These are phyloP conservation scores for Azorinus chamasolen DNA, from an alignment of 2,888 invertebrate species.

Conservation along the genomic window DNA sequence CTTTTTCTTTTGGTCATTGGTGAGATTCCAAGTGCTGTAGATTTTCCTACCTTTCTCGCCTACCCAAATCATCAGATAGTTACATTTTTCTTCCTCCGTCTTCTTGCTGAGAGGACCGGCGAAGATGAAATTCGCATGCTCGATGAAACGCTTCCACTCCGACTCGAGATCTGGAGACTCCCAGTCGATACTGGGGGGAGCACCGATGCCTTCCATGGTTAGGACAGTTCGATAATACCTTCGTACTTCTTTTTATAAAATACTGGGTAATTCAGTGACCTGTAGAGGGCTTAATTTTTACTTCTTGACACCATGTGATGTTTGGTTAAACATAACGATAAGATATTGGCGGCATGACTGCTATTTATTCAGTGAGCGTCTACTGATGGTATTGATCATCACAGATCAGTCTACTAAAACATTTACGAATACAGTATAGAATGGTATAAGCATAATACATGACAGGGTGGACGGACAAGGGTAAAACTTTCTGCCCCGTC, in stretches of 20 bases:
- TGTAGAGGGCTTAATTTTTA: too few species aligned
- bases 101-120: slow-evolving; percentile 9
- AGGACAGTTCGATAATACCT: slow-evolving; percentile 10
- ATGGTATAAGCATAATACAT: too few species aligned
- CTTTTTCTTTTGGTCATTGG: slow-evolving; percentile 4
- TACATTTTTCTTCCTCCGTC: slow-evolving; percentile 30
- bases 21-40: slow-evolving; percentile 26
- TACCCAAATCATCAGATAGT: slow-evolving; percentile 48
- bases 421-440: too few species aligned
- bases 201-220: slow-evolving; percentile 1
- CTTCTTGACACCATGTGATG: too few species aligned
- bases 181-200: slow-evolving; percentile 1
- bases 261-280: too few species aligned
- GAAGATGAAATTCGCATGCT: slow-evolving; percentile 17
- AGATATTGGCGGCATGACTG: too few species aligned
- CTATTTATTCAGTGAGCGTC: too few species aligned
- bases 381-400: too few species aligned
- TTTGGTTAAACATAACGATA: too few species aligned
- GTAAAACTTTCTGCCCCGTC: too few species aligned
- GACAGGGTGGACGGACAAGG: too few species aligned
- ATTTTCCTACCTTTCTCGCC: slow-evolving; percentile 48
- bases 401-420: too few species aligned
- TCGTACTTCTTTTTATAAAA: slow-evolving; percentile 31
- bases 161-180: slow-evolving; percentile 11
- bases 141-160: slow-evolving; percentile 7